These are phyloP conservation scores for Anthopleura sola DNA, from an alignment of 64 coral and sea anemone genomes.

Conservation along the genomic window DNA sequence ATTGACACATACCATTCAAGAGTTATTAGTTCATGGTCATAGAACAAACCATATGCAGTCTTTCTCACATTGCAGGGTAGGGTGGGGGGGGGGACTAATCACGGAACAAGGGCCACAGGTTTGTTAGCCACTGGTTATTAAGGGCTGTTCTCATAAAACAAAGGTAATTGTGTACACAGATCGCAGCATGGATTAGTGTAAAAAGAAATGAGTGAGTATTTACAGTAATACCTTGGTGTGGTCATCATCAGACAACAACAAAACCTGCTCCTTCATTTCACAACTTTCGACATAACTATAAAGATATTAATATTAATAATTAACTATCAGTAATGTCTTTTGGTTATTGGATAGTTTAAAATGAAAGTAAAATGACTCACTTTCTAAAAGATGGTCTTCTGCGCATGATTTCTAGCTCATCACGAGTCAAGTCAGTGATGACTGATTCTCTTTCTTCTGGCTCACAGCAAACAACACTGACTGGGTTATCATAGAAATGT, in stretches of 20 bases:
- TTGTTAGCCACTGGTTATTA: too few relatives aligned
- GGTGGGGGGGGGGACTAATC: too few relatives aligned
- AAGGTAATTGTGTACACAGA: too few relatives aligned
- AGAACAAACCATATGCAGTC: too few relatives aligned
- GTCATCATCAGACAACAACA: conserved; percentile 53
- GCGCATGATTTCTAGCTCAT: conserved; percentile 60
- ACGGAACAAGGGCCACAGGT: too few relatives aligned
- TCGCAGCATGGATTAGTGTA: too few relatives aligned
- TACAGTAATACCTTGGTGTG: conserved; percentile 65
- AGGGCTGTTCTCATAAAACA: too few relatives aligned
- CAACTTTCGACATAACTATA: conserved; percentile 52
- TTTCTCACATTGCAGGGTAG: too few relatives aligned
- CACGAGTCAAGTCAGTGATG: conserved; percentile 36
- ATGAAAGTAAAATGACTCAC: neutral
- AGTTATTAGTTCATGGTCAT: too few relatives aligned
- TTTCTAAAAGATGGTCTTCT: conserved; percentile 61
- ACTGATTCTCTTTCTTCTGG: conserved; percentile 17
- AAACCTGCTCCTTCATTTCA: conserved; percentile 18
- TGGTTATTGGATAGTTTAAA: too few relatives aligned
- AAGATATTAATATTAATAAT: neutral
- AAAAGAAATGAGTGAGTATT: neutral
- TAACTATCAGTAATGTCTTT: neutral
- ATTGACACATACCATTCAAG: too few relatives aligned
- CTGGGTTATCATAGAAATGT: conserved; percentile 64
- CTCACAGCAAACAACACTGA: conserved; percentile 60